These are phyloP conservation scores for Avahi laniger DNA, from an alignment of 2,797 vertebrate genomes.

Conservation along the genomic window DNA sequence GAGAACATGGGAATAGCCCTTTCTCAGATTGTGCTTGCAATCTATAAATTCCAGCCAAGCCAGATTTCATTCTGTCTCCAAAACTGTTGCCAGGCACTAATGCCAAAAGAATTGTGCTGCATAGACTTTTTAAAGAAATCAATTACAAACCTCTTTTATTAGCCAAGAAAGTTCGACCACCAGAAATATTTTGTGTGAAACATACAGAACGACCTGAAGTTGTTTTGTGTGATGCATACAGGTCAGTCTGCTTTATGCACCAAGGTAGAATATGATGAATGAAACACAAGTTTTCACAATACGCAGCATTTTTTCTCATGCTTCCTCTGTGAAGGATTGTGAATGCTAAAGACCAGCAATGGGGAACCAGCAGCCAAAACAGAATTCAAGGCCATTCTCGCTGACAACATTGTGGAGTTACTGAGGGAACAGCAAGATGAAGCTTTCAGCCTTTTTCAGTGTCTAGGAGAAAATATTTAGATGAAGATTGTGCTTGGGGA, in stretches of 20 bases:
- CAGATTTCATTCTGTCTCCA: conserved; percentile 70
- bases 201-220: conserved; percentile 2
- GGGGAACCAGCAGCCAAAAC: conserved; percentile 66
- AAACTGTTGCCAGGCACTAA: conserved; percentile 76
- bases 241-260: conserved; percentile 36
- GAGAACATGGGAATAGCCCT: conserved; percentile 69
- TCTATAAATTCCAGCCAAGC: conserved; percentile 79
- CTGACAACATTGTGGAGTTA: conserved; percentile 70
- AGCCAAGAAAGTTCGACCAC: conserved; percentile 21
- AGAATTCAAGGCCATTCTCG: conserved; percentile 66
- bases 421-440: conserved; percentile 69
- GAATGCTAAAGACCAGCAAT: conserved; percentile 71
- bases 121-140: conserved; percentile 34
- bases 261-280: conserved; percentile 63
- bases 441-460: conserved; percentile 62
- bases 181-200: conserved; percentile 68
- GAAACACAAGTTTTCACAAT: conserved; percentile 64
- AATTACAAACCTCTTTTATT: conserved; percentile 60
- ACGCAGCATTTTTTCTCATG: conserved; percentile 45
- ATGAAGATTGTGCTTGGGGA: conserved; percentile 57
- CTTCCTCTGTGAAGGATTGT: conserved; percentile 56
- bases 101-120: background rate
- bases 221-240: background rate
- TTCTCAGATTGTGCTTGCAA: conserved; percentile 73
- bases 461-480: conserved; percentile 71